Evolutionary conservation across 2,113 vertebrate species (phyloP).

Genomic region (Pterophyllum scalare): DNA sequence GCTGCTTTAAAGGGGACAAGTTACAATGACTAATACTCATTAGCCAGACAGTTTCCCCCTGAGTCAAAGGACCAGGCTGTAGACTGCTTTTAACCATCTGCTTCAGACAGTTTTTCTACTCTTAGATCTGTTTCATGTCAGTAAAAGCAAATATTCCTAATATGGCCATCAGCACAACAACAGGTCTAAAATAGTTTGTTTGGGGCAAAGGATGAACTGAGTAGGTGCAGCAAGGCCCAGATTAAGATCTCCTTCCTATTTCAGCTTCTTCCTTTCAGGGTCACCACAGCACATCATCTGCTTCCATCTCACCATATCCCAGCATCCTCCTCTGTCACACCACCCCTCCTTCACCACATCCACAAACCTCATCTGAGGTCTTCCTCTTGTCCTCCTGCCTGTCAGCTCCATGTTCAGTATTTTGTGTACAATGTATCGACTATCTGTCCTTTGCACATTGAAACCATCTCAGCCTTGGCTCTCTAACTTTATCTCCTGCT

Average conservation of each 20-base stretch:
- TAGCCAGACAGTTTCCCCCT: no score
- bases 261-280: not conserved
- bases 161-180: no score
- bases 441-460: not conserved
- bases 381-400: not conserved
- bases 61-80: no score
- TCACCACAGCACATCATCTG: not conserved
- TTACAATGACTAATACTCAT: no score
- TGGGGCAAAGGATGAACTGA: not conserved
- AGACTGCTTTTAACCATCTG: no score
- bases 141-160: not conserved
- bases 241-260: not conserved
- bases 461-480: no score
- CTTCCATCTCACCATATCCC: not conserved
- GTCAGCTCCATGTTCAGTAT: fast-evolving
- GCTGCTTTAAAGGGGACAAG: no score
- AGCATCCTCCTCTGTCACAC: not conserved
- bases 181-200: not conserved
- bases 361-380: not conserved
- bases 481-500: not conserved
- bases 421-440: not conserved
- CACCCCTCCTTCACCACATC: not conserved
- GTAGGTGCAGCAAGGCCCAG: not conserved
- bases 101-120: no score
- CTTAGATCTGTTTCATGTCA: no score